Conservation (phyloP, 1,140 invertebrate genomes). For the Elymnias hypermnestra region DNA sequence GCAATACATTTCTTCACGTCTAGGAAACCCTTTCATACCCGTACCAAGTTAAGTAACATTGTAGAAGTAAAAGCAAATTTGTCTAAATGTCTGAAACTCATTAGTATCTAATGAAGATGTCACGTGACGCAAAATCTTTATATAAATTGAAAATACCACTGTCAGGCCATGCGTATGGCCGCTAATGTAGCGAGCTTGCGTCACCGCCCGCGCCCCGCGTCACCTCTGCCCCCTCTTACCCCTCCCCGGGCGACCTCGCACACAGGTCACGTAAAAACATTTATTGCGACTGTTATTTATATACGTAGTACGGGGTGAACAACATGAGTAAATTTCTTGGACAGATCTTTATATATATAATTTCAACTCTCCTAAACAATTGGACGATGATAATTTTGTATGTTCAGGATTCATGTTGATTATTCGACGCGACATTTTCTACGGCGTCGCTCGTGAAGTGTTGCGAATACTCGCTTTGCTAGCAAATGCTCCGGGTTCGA, state of each 20-base stretch:
- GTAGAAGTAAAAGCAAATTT: no score
- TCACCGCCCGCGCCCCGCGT: slow-evolving; percentile 18
- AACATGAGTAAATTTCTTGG: slow-evolving; percentile 6
- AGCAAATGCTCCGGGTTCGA: no score
- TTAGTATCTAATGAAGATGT: slow-evolving; percentile 1
- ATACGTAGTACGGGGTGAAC: slow-evolving; percentile 8
- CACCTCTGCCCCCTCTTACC: slow-evolving; percentile 15
- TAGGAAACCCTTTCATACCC: no score
- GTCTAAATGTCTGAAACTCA: neutral
- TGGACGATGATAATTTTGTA: no score
- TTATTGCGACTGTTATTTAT: slow-evolving; percentile 23
- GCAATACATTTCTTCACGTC: no score
- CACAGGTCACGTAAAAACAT: slow-evolving; percentile 38
- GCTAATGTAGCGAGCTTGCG: slow-evolving; percentile 15
- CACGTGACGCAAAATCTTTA: no score
- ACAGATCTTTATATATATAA: neutral
- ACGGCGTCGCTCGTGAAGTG: no score
- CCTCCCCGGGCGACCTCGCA: slow-evolving; percentile 34
- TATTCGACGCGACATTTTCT: no score
- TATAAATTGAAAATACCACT: neutral
- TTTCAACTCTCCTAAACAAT: neutral
- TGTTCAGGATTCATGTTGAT: no score
- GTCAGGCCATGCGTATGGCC: neutral
- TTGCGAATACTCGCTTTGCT: no score
- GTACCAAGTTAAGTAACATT: no score